Evolutionary conservation across 2,113 vertebrate genomes (phyloP).

Genomic region (Nothobranchius furzeri): DNA sequence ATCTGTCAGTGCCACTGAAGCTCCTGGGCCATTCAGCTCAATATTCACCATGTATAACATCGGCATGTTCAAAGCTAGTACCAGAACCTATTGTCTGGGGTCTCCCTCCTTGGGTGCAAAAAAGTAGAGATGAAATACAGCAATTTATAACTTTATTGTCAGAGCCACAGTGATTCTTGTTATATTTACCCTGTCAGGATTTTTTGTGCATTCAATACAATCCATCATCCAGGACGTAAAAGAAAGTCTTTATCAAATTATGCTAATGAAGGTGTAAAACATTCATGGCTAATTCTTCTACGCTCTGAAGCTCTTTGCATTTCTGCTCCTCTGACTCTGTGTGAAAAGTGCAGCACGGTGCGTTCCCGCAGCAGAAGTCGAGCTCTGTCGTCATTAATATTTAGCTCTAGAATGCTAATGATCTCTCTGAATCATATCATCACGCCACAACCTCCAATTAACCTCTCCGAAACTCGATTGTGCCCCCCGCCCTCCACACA

Average conservation of each 20-base stretch:
- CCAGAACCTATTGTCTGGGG: constrained; percentile 53
- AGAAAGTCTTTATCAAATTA: constrained; percentile 66
- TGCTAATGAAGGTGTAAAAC: constrained; percentile 71
- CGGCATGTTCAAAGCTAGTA: constrained; percentile 57
- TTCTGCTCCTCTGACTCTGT: constrained; percentile 47
- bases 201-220: constrained; percentile 20
- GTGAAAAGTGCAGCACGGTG: constrained; percentile 46
- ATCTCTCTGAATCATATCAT: constrained; percentile 73
- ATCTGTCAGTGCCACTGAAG: constrained; percentile 66
- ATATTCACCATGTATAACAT: constrained; percentile 65
- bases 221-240: constrained; percentile 40
- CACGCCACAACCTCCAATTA: constrained; percentile 77
- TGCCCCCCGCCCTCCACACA: neutral
- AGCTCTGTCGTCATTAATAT: constrained; percentile 74
- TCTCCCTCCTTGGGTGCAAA: constrained; percentile 16
- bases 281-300: constrained; percentile 65
- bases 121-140: constrained; percentile 14
- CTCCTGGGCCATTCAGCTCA: constrained; percentile 58
- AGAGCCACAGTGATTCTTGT: constrained; percentile 39
- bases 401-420: constrained; percentile 76
- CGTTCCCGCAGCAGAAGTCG: constrained; percentile 51
- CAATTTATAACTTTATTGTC: constrained; percentile 45
- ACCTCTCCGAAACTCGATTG: constrained; percentile 59
- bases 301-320: constrained; percentile 56
- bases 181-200: constrained; percentile 33